Percentiles rank a stretch among this genome's conserved stretches.
phyloP scores from a whole-genome alignment of 2,113 vertebrate genomes.

The Amphiprion ocellaris region DNA sequence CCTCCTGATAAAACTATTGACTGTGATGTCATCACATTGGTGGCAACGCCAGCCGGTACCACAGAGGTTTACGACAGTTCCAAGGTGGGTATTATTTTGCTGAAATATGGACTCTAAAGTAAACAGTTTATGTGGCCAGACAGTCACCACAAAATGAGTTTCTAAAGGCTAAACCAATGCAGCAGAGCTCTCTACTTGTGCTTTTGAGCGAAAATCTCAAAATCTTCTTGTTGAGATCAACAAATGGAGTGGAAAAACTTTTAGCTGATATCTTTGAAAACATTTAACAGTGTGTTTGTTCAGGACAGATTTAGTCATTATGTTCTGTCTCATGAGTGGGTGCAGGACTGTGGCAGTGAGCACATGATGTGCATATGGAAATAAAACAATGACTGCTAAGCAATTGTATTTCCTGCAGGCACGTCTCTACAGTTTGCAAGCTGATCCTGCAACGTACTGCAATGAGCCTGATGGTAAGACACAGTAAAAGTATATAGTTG shows the following conservation, averaged over 20 bases:
- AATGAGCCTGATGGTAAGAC: conserved; percentile 95
- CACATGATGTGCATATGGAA: conserved; percentile 16
- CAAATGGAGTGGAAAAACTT: not conserved
- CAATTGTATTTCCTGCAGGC: conserved; percentile 84
- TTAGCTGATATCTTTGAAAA: not conserved
- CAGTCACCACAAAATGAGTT: too few relatives aligned
- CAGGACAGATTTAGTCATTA: not conserved
- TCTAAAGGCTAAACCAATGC: too few relatives aligned
- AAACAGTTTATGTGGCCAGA: too few relatives aligned
- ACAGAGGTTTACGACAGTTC: conserved; percentile 95
- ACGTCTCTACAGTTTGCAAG: conserved; percentile 96
- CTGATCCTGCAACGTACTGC: conserved; percentile 98
- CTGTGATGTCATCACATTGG: conserved; percentile 96
- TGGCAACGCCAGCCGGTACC: conserved; percentile 95
- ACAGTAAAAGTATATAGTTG: accelerated
- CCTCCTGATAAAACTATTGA: conserved; percentile 97
- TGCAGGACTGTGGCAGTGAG: not conserved
- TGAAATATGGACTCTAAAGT: not conserved
- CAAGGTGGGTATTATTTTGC: conserved; percentile 85
- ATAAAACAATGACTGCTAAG: not conserved
- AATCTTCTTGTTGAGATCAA: not conserved
- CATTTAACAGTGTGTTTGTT: conserved; percentile 17
- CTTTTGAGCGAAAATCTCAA: not conserved
- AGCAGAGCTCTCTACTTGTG: not conserved
- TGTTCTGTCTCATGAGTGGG: not conserved